These are phyloP conservation scores for Gulo gulo DNA, from an alignment of 2,113 vertebrate species.

Conservation along the genomic window DNA sequence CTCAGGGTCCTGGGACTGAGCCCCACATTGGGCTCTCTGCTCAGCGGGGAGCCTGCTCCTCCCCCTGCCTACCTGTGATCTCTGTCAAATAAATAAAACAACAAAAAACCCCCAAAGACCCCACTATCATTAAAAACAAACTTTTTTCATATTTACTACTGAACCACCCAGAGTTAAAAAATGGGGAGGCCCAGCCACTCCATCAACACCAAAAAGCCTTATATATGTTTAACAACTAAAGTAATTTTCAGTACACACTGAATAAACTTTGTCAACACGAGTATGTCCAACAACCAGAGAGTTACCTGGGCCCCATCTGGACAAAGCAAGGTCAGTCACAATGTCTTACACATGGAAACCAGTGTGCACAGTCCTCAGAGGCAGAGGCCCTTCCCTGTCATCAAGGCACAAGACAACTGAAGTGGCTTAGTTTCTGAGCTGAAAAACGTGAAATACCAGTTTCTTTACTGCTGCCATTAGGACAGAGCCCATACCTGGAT, in stretches of 20 bases:
- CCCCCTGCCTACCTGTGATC: too few relatives aligned
- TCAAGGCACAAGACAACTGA: accelerated
- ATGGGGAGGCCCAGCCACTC: background rate
- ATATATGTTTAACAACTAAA: background rate
- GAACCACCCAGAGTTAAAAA: background rate
- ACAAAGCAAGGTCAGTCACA: background rate
- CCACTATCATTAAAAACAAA: background rate
- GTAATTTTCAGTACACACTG: background rate
- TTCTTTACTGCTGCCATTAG: background rate
- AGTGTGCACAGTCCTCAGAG: background rate
- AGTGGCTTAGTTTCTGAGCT: background rate
- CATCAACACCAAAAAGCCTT: background rate
- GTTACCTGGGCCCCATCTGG: background rate
- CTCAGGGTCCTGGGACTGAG: too few relatives aligned
- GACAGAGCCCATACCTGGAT: background rate
- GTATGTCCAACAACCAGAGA: background rate
- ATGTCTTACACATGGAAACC: too few relatives aligned
- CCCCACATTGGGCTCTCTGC: too few relatives aligned
- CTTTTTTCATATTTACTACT: background rate
- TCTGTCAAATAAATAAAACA: too few relatives aligned
- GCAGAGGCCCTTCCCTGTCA: background rate
- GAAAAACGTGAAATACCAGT: background rate
- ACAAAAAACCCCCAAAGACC: too few relatives aligned
- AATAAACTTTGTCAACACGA: background rate
- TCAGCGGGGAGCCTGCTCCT: too few relatives aligned